Base-by-base conservation (phyloP, 2,797 vertebrate genomes). In the Anabacerthia variegaticeps region DNA sequence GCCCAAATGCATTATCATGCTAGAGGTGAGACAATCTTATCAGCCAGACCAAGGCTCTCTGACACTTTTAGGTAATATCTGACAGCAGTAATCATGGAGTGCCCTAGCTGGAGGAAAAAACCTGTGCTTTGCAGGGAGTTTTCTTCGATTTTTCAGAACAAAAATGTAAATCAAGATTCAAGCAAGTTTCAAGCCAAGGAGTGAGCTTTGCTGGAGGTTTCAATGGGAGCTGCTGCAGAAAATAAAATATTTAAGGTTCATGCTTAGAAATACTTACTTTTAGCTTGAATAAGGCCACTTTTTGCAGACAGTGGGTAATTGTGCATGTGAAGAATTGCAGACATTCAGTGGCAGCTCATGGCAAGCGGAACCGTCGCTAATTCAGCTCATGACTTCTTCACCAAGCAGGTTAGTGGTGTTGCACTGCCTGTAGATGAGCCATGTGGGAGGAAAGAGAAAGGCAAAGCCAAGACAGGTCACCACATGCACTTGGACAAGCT, bases 401-500 rank as follows among this genome's bases (percentile, higher is more conserved):
- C 32, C 44, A 46, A 28, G 76, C 0, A 1, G 48, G 39, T 83
- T 43, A 69, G 59, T 51, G 88, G 37, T 73, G 72, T 51, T 56
- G 37, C 52, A 43, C 0, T 4, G 24, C 16, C 39, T 77, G 36
- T 8, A 68, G 68, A 51, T 11, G n/a, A 83, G 46, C 68, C 2
- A 0, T 6, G 59, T n/a, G 68, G 39, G 79, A 85, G 51, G 30
- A 62, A 73, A 55, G 15, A 0, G 1, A 66, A 80, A 66, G 59
- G 28, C 66, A 66, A 82, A 83, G 27, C 22, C 13, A 7, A 66
- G 36, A 16, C 46, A 66, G 34, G 72, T 73, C 78, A 83, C 17
- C 0, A 1, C 1, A 0, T 44, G 34, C 2, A 5, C 58, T 56
- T 0, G 0, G 26, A 85, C 58, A 79, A 56, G 62, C 59, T 71